These are phyloP conservation scores for Urocolius indicus DNA, from an alignment of 2,113 vertebrate genomes.

Conservation along the genomic window DNA sequence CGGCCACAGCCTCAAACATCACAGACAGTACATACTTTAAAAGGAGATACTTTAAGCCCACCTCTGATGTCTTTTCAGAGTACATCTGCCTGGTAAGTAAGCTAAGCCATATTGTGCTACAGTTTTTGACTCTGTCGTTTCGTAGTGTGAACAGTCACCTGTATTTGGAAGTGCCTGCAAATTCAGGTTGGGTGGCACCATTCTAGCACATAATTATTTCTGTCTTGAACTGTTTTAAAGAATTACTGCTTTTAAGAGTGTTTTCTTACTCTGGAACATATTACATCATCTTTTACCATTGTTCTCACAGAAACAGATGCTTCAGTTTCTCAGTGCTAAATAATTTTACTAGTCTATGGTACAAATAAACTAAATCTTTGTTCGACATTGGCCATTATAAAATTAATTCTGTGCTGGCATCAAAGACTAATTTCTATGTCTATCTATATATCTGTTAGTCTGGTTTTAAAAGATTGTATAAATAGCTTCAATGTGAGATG, in stretches of 20 bases:
- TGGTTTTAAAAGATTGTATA: neutral
- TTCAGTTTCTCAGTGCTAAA: neutral
- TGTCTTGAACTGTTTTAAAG: neutral
- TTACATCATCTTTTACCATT: neutral
- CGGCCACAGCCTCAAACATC: conserved; percentile 71
- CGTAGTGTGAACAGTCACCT: neutral
- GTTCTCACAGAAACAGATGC: neutral
- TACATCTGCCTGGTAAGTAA: conserved; percentile 96
- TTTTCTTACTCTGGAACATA: neutral
- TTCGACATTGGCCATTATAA: neutral
- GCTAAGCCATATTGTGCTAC: neutral
- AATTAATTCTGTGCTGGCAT: neutral
- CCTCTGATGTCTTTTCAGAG: conserved; percentile 90
- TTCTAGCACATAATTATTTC: neutral
- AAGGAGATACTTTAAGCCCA: conserved; percentile 86
- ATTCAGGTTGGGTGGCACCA: neutral
- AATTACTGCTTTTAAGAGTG: neutral
- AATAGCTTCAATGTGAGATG: neutral
- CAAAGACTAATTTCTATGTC: neutral
- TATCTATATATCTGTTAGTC: neutral
- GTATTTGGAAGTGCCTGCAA: neutral
- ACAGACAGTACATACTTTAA: conserved; percentile 84
- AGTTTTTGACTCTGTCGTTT: neutral
- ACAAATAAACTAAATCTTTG: neutral
- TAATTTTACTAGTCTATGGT: neutral